Evolutionary conservation across 2,888 invertebrate species (phyloP), one percentile per base, ranked within the genome.

Genomic region (Microplitis deprimator): DNA sequence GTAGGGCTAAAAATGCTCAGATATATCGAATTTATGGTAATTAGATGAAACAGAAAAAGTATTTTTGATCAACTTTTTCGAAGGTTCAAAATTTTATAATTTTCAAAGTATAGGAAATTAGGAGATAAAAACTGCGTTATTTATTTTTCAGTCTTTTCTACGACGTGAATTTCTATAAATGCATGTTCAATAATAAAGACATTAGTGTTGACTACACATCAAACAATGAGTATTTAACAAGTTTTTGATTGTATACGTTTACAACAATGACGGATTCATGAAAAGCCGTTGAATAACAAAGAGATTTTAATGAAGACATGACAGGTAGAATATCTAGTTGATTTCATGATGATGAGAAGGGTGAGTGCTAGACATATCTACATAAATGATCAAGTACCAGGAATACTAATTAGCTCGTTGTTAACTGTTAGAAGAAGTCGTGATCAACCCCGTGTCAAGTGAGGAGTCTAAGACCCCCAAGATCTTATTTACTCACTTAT

Each of bases 341-440:
- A 80, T 76, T 72, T 73, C 71, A 80, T 77, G 78, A 78, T 71
- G 78, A 77, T 81, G 83, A 84, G 83, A 85, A 76, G 77, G 86
- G 84, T 70, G 79, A 29, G 29, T 70, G 74, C 78, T 78, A 75
- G 76, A 78, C 75, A 67, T 82, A 80, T 83, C 80, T 84, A 76
- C 67, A 83, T 85, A 87, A 87, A 84, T 87, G 87, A 89, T 88
- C 87, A 85, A 87, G 82, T 84, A 85, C 88, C 85, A 83, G 82
- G 68, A 83, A 83, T 85, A 85, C 84, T 88, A 88, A 88, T 89
- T 88, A 88, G 84, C 82, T 80, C 78, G 83, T 84, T 82, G 84
- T 84, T 85, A 85, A 84, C 83, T 83, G 72, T 83, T 81, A 85
- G 82, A 82, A 83, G 70, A 78, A 77, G 77, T 79, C 85, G 87